Evolutionary conservation across 2,797 vertebrate species (phyloP), one percentile per base, ranked within the genome.

Genomic region (Channa striata): DNA sequence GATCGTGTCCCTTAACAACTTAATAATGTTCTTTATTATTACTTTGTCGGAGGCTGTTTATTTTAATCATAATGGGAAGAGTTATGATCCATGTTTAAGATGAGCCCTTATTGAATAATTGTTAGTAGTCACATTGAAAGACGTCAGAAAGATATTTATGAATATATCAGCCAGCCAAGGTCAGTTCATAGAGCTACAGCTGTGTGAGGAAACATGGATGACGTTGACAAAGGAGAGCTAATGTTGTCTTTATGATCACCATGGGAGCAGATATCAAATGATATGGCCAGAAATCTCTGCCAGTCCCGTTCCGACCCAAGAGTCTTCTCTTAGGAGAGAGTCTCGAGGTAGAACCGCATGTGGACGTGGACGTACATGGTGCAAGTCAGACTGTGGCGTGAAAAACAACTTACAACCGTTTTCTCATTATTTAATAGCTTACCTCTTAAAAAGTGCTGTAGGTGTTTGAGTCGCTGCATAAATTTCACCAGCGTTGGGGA

Each of bases 81-180:
- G 17, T 40, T 47, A 25, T 57, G 23, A 17, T 30, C 8, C 11
- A 9, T 9, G 20, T 37, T 56, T 14, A 56, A 39, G 36, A 48
- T 39, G 12, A 9, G 20, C 20, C 5, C 6, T 21, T 25, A 2
- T 23, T 52, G 40, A 17, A 5, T 14, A 13, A 12, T 25, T 10
- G 12, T 37, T 21, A 19, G 36, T 7, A 20, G 14, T 69, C 54
- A 70, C 25, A 23, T 47, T 20, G 43, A 52, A 21, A 30, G 2
- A 14, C 56, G 25, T 54, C 44, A 60, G 36, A 37, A 21, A 13
- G 19, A 64, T 19, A 17, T 51, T 47, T 49, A 10, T 30, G 7
- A n/a, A 9, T 57, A 23, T 8, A 50, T 64, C 33, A 40, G n/a
- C 40, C 23, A 42, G 37, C 19, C 67, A 68, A 71, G 71, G 58